Conservation (phyloP, 2,113 vertebrate genomes). For the Trogon melanurus region DNA sequence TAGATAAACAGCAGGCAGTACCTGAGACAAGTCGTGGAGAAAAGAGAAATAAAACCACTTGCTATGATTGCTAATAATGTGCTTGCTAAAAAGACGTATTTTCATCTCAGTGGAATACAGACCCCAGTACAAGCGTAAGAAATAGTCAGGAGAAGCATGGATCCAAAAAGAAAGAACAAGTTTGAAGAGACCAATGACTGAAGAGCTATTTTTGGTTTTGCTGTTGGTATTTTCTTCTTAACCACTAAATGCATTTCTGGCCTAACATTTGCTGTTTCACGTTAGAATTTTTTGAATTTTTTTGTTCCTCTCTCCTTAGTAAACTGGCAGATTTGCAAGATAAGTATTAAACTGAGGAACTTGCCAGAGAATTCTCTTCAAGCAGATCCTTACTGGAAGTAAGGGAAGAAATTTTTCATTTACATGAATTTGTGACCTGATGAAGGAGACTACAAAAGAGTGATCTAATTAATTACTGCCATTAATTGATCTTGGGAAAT, state of each 20-base stretch:
- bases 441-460: not conserved
- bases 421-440: not conserved
- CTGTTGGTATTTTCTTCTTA: conserved; percentile 21
- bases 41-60: not conserved
- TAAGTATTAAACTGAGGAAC: not conserved
- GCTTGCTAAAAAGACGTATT: not conserved
- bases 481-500: not conserved
- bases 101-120: not conserved
- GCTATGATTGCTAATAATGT: not conserved
- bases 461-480: not conserved
- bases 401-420: not conserved
- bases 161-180: not conserved
- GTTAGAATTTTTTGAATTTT: not conserved
- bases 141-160: not conserved
- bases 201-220: conserved; percentile 13
- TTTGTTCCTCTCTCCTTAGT: not conserved
- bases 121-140: not conserved
- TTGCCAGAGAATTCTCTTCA: not conserved
- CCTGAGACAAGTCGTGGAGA: not conserved
- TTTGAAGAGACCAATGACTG: not conserved
- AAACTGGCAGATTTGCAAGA: not conserved
- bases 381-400: not conserved
- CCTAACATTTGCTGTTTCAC: not conserved
- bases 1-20: not conserved
- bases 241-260: not conserved